Percentiles rank a stretch among this genome's conserved stretches.
phyloP scores from a whole-genome alignment of 2,113 vertebrate genomes.

The Tragelaphus strepsiceros region DNA sequence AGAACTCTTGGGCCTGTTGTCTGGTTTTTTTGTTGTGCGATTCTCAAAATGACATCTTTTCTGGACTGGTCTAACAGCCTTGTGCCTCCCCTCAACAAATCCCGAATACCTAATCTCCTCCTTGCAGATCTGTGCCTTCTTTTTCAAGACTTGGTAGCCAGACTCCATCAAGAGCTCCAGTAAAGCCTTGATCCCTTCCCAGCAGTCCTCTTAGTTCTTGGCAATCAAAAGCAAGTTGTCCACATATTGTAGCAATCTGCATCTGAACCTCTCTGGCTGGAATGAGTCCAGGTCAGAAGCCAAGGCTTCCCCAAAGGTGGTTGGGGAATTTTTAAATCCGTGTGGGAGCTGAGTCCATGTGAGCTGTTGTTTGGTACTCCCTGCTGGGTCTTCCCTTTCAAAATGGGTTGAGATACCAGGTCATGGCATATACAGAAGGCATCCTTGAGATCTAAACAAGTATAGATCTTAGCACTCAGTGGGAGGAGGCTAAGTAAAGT shows the following conservation, averaged over 20 bases:
- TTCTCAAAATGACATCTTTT: not conserved
- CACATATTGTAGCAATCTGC: not conserved
- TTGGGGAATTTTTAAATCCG: not conserved
- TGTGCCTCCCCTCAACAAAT: not conserved
- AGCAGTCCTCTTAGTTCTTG: not conserved
- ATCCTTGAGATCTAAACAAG: not conserved
- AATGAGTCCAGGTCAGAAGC: not conserved
- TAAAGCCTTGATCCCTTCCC: not conserved
- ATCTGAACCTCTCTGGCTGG: not conserved
- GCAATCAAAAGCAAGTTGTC: not conserved
- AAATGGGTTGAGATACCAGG: not conserved
- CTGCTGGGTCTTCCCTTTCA: not conserved
- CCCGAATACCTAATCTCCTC: not conserved
- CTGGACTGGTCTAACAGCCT: not conserved
- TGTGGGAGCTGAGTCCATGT: not conserved
- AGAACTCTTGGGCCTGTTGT: not conserved
- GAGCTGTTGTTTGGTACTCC: not conserved
- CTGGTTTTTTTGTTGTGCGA: not conserved
- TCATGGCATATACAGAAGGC: not conserved
- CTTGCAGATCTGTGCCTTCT: not conserved
- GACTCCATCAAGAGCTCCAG: not conserved
- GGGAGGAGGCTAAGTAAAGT: not conserved
- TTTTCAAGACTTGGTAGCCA: not conserved
- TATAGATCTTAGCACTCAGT: not conserved
- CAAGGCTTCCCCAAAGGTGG: not conserved